Evolutionary conservation across 1,140 invertebrate genomes (phyloP), one percentile per base, ranked within the genome.

Genomic region (Pseudomyrmex pallidus): DNA sequence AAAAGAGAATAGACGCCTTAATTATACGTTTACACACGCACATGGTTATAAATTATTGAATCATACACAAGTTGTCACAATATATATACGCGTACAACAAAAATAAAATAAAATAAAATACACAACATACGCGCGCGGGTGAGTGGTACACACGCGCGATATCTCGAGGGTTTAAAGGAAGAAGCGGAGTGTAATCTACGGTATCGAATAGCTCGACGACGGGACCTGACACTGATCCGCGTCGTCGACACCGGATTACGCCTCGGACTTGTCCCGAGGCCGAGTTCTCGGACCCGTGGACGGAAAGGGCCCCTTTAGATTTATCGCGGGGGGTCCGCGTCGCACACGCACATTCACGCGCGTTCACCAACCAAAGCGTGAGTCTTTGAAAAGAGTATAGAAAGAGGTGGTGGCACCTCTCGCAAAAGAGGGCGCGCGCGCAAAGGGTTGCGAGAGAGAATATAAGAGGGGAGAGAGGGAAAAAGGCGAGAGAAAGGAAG

Each of bases 161-260:
- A n/a, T 10, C 25, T 15, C 15, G 72, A 59, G 82, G 84, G 52
- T 74, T 88, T 88, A 77, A 77, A 77, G 72, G 74, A 80, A 72
- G 76, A 74, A 63, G 63, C 57, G 15, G 70, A 85, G 66, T 82
- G 74, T 85, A 87, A 90, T 87, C 86, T 85, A 83, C 63, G 68
- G 82, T 87, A 85, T 86, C 87, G 85, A 89, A 91, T 90, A 84
- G 83, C 77, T 85, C 74, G 86, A 84, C 77, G 86, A 88, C 82
- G 87, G 85, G 80, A 84, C 85, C 82, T 82, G 82, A 83, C 85
- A 87, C 62, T 85, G 85, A 90, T 87, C 89, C 87, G 83, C 85
- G 82, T 87, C 84, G 85, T 84, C 74, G 85, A 82, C 90, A 82
- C 82, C 72, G 90, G 89, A 91, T 91, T 90, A 90, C 89, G 90